phyloP scores from a whole-genome alignment of 2,888 invertebrate species.

The Brachycybe producta region DNA sequence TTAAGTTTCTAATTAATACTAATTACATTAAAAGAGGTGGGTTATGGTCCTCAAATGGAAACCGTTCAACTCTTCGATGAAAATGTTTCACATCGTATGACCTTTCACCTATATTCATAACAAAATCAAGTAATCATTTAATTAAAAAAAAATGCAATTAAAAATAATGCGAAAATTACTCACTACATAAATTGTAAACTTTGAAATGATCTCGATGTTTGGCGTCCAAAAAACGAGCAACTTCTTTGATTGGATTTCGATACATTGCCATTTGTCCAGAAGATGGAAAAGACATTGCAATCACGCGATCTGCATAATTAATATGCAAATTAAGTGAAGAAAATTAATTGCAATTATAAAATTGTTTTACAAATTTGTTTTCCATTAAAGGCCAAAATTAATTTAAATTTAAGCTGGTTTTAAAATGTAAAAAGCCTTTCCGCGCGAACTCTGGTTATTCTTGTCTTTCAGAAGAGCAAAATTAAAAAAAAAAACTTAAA shows the following conservation, averaged over 20 bases:
- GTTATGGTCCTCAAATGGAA: constrained; percentile 40
- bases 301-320: constrained; percentile 32
- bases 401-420: no score
- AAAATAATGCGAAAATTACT: constrained; percentile 25
- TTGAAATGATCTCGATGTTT: constrained; percentile 38
- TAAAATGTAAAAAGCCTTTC: no score
- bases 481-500: no score
- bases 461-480: no score
- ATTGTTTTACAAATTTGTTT: no score
- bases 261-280: constrained; percentile 38
- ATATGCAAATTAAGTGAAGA: no score
- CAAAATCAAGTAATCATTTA: constrained; percentile 1
- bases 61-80: constrained; percentile 35
- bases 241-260: constrained; percentile 39
- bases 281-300: constrained; percentile 42
- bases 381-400: no score
- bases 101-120: constrained; percentile 32
- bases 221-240: constrained; percentile 37
- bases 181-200: constrained; percentile 40
- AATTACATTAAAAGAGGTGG: constrained; percentile 37
- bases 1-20: no score
- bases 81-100: constrained; percentile 36
- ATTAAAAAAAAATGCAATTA: no score
- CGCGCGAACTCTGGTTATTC: no score
- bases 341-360: no score